phyloP scores from a whole-genome alignment of 1,140 invertebrate species.

The Sinella curviseta region DNA sequence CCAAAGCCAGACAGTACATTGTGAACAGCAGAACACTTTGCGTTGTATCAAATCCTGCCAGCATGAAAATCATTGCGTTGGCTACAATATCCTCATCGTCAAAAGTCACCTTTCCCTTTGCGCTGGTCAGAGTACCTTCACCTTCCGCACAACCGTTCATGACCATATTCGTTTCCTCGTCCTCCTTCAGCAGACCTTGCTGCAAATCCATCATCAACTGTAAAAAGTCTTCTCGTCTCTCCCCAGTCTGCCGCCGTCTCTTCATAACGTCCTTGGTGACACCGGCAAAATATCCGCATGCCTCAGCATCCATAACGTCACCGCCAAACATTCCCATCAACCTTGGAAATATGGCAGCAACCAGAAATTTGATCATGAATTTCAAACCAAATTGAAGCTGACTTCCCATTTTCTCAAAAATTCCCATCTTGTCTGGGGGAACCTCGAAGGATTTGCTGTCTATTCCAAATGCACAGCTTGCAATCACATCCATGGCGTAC shows the following conservation, averaged over 20 bases:
- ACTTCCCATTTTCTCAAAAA: background rate
- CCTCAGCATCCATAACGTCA: constrained; percentile 40
- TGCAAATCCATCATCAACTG: constrained; percentile 56
- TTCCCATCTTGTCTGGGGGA: background rate
- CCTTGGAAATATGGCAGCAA: constrained; percentile 28
- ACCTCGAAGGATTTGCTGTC: constrained; percentile 9
- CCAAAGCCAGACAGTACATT: constrained; percentile 59
- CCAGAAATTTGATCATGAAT: background rate
- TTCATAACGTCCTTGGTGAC: constrained; percentile 54
- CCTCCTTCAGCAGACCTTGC: constrained; percentile 57
- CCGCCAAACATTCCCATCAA: constrained; percentile 41
- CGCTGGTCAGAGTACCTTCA: constrained; percentile 35
- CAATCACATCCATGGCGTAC: constrained; percentile 39
- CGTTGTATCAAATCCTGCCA: constrained; percentile 61
- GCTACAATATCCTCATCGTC: constrained; percentile 57
- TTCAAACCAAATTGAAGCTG: background rate
- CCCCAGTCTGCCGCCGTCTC: constrained; percentile 4
- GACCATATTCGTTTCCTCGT: constrained; percentile 50
- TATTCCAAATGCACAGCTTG: constrained; percentile 32
- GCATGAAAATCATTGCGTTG: constrained; percentile 59
- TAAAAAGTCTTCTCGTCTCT: constrained; percentile 47
- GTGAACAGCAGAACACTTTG: constrained; percentile 56
- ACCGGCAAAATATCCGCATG: constrained; percentile 51
- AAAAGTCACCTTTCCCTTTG: constrained; percentile 47
- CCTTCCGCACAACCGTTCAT: constrained; percentile 53